phyloP scores from a whole-genome alignment of 2,888 invertebrate genomes.

The Pammene aurita region DNA sequence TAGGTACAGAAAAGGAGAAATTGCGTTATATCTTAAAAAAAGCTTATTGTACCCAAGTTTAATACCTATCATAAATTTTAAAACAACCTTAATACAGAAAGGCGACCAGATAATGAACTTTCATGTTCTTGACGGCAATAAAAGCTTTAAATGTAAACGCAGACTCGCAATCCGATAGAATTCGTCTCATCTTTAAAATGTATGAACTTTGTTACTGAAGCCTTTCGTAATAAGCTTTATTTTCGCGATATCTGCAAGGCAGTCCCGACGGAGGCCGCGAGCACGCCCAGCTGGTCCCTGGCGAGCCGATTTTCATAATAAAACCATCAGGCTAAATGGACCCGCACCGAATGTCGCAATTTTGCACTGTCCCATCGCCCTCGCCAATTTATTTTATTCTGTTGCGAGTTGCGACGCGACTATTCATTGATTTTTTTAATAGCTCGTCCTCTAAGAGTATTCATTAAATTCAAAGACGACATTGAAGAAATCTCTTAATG shows the following conservation, averaged over 20 bases:
- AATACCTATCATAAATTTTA: constrained; percentile 9
- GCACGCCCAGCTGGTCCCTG: constrained; percentile 50
- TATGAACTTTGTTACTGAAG: constrained; percentile 34
- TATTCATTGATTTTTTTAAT: constrained; percentile 57
- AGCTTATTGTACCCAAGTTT: constrained; percentile 11
- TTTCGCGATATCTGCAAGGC: constrained; percentile 33
- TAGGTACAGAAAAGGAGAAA: not conserved
- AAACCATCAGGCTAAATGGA: constrained; percentile 71
- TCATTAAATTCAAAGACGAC: not conserved
- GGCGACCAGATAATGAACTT: constrained; percentile 9
- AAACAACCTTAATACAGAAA: constrained; percentile 20
- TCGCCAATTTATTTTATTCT: constrained; percentile 64
- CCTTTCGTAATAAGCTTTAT: constrained; percentile 40
- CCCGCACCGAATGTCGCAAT: constrained; percentile 58
- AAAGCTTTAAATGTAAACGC: constrained; percentile 25
- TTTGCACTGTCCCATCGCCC: constrained; percentile 53
- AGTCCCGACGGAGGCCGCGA: constrained; percentile 38
- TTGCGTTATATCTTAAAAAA: not conserved
- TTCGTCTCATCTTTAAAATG: constrained; percentile 36
- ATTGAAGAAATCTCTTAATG: not conserved
- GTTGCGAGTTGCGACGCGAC: constrained; percentile 48
- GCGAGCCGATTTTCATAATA: constrained; percentile 73
- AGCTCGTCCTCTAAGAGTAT: constrained; percentile 15
- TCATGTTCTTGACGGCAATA: constrained; percentile 10
- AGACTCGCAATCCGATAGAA: constrained; percentile 15